A percentile compares a stretch with the other conserved stretches of the same genome.
Evolutionary conservation across 2,797 vertebrate genomes (phyloP).

Genomic region (Chromis chromis): DNA sequence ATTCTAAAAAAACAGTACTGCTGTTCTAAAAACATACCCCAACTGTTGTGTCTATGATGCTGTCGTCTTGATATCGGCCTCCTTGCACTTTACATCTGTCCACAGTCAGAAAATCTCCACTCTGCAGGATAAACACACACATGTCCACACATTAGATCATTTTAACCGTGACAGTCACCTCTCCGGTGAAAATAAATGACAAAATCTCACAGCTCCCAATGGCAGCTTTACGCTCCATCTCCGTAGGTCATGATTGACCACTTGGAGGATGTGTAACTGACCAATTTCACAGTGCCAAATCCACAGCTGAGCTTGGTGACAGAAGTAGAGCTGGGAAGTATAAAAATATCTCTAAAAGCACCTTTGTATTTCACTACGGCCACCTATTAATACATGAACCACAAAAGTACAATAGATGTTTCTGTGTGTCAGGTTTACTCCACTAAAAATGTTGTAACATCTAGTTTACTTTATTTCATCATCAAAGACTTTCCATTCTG

Average conservation of each 20-base stretch:
- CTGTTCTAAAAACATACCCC: slow-evolving; percentile 70
- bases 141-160: slow-evolving; percentile 8
- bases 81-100: slow-evolving; percentile 81
- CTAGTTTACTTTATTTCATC: slow-evolving; percentile 41
- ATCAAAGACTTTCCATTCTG: slow-evolving; percentile 51
- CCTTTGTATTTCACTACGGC: neutral
- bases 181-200: slow-evolving; percentile 16
- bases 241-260: slow-evolving; percentile 12
- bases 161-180: slow-evolving; percentile 16
- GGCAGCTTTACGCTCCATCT: slow-evolving; percentile 6
- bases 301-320: neutral
- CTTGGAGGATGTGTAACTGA: neutral
- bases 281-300: slow-evolving; percentile 16
- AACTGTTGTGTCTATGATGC: slow-evolving; percentile 63
- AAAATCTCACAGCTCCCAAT: slow-evolving; percentile 13
- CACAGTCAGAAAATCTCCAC: slow-evolving; percentile 81
- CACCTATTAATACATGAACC: neutral
- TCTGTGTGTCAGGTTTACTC: slow-evolving; percentile 4
- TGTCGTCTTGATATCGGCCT: slow-evolving; percentile 78
- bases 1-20: slow-evolving; percentile 1
- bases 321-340: neutral
- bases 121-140: slow-evolving; percentile 67
- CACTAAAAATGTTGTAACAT: slow-evolving; percentile 37
- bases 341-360: slow-evolving; percentile 36
- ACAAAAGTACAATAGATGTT: slow-evolving; percentile 6